These are phyloP conservation scores for Apamea monoglypha DNA, from an alignment of 2,888 invertebrate genomes.

Conservation along the genomic window DNA sequence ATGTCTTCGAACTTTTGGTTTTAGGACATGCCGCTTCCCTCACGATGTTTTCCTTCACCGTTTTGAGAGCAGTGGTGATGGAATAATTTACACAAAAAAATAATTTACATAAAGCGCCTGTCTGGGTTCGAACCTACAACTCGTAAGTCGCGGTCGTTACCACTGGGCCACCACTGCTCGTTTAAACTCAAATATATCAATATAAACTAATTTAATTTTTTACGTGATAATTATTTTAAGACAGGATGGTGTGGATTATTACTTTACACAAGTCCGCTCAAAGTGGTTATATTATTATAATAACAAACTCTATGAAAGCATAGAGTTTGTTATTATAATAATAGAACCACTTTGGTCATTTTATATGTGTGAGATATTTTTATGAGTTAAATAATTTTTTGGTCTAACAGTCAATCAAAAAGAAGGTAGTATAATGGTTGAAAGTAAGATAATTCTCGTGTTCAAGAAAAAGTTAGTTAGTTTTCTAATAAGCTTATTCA, in stretches of 20 bases:
- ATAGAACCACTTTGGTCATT: background rate
- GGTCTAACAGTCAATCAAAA: background rate
- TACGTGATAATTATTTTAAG: background rate
- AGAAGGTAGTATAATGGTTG: background rate
- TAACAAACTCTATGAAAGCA: too few relatives aligned
- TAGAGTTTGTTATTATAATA: background rate
- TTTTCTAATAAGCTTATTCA: background rate
- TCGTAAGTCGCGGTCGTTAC: too few relatives aligned
- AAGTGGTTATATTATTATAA: too few relatives aligned
- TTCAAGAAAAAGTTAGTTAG: background rate
- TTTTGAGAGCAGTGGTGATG: too few relatives aligned
- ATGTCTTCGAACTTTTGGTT: too few relatives aligned
- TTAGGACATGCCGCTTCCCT: too few relatives aligned
- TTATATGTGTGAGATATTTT: background rate
- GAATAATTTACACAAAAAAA: too few relatives aligned
- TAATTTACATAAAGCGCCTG: too few relatives aligned
- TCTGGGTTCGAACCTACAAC: too few relatives aligned
- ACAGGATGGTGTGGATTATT: background rate
- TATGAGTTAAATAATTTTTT: background rate
- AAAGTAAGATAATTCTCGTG: background rate
- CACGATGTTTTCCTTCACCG: too few relatives aligned
- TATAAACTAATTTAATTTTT: background rate
- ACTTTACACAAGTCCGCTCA: background rate
- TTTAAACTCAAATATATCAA: too few relatives aligned
- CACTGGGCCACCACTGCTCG: too few relatives aligned